Evolutionary conservation across 2,113 vertebrate genomes (phyloP), one percentile per base, ranked within the genome.

Genomic region (Sceloporus tristichus): DNA sequence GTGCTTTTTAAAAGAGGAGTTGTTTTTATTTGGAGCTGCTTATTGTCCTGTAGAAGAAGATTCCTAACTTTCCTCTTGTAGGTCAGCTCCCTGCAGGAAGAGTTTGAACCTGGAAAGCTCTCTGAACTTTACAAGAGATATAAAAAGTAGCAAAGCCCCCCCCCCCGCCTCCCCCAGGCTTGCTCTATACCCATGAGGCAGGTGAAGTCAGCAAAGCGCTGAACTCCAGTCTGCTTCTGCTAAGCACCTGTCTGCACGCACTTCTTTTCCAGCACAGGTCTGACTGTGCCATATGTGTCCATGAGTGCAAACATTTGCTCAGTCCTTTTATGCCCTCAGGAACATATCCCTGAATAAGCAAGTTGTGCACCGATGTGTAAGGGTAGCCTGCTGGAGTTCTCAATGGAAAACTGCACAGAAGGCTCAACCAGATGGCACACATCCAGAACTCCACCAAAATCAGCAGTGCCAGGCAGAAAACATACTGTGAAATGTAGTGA

Each of bases 141-240:
- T 88, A 88, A 88, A 88, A 88, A 88, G 87, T 48, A 88, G 70
- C 62, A 83, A 56, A 77, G 59, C 29, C 23, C 62, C 59, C 59
- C 34, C 34, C 34, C 34, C 34, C 34, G 34, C 34, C 34, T 1
- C n/a, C 25, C n/a, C 25, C 10, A 70, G 53, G 87, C 59, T 68
- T 78, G 42, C 34, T 70, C 40, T 84, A 83, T 78, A 56, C 34
- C 48, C 87, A 78, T 11, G 82, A 84, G 74, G 59, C 62, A 84
- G 65, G 59, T 78, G 54, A 88, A 78, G 74, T 13, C n/a, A 84
- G 62, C 42, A 84, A 84, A 78, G 48, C 9, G 34, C 62, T 92
- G 62, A 62, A 0, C 0, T 86, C 34, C 8, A 91, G 82, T 38
- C 59, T 93, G 74, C 42, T 81, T 77, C 66, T 38, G n/a, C 48